These are phyloP conservation scores for Myotis davidii DNA, from an alignment of 2,113 vertebrate species.

Conservation along the genomic window DNA sequence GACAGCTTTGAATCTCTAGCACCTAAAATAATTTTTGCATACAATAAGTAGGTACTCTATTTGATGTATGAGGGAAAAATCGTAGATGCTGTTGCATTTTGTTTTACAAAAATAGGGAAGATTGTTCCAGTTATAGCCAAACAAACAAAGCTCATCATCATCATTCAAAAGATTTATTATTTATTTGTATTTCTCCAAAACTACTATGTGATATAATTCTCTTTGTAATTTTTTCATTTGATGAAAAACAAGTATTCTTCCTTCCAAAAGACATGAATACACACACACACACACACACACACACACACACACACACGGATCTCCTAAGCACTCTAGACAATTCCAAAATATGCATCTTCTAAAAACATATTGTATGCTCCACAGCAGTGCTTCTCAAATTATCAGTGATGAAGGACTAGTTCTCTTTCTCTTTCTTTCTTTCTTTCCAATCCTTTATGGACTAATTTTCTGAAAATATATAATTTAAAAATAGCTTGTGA, in stretches of 20 bases:
- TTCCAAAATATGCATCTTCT: not conserved
- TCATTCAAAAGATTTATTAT: not conserved
- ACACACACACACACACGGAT: no score
- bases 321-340: not conserved
- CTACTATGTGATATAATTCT: not conserved
- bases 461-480: not conserved
- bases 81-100: not conserved
- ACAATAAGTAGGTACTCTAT: not conserved
- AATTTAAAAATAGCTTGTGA: not conserved
- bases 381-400: not conserved
- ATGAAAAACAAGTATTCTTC: not conserved
- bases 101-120: not conserved
- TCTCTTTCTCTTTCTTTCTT: not conserved
- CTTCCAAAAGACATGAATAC: no score
- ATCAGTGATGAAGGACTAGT: not conserved
- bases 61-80: not conserved
- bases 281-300: no score
- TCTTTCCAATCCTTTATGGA: not conserved
- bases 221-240: not conserved
- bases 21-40: not conserved
- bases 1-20: not conserved
- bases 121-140: not conserved
- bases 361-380: not conserved
- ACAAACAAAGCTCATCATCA: not conserved
- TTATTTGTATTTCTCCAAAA: not conserved